Base-by-base conservation (phyloP, 2,888 invertebrate genomes). In the Cephonodes hylas region DNA sequence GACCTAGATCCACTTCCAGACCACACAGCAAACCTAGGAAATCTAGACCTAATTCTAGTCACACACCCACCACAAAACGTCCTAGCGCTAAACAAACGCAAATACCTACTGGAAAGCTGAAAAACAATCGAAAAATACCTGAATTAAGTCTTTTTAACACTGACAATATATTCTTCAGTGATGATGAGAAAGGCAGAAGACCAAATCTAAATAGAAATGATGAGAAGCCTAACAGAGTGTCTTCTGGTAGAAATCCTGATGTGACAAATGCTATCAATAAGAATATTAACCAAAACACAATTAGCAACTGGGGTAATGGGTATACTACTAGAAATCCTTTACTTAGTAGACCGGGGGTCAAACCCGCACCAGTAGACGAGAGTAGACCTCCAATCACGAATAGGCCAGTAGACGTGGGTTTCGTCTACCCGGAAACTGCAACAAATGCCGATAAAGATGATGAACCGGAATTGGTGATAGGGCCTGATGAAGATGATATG, bases 331-430 rank as follows among this genome's bases (percentile, higher is more conserved):
- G 34, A 13, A 58, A 3, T 15, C 57, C 57, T 0, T 5, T 58
- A 1, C 2, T 38, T 4, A 53, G 4, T 25, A 1, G 60, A 7
- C 60, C 88, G 0, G 89, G 87, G 0, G 88, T 91, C 0, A 85
- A 70, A 64, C 89, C 90, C 0, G 78, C 80, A 0, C 66, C 74
- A 0, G 80, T 83, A 0, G 80, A 86, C 23, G 66, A 70, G 0
- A 75, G 73, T 38, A 76, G 79, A 20, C 87, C 88, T 0, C 88
- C 91, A 0, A 90, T 90, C 0, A 91, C 91, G 0, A 91, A 91
- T 34, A 81, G 65, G 44, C 86, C 88, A 0, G 66, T 76, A 0
- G 63, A 65, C 2, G 8, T 38, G 8, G 13, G 22, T 2, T 38
- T 18, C 13, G 23, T n/a, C n/a, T n/a, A n/a, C n/a, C n/a, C n/a